Base-by-base conservation (phyloP, 2,888 invertebrate genomes). In the Papilio elwesi region DNA sequence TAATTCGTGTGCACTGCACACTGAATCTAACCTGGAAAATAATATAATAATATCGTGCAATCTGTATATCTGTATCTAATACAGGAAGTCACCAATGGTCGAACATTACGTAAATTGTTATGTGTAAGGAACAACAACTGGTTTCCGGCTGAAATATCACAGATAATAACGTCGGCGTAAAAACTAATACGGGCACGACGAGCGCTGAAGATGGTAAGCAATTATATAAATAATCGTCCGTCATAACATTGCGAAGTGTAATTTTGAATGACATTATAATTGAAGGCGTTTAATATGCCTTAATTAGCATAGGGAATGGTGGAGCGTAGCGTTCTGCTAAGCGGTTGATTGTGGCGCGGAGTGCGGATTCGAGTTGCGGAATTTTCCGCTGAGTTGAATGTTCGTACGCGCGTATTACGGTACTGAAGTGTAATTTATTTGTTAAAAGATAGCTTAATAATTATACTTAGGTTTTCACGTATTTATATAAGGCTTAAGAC, bases 201-300 rank as follows among this genome's bases (percentile, higher is more conserved):
- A 47, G 48, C 43, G 11, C 16, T 47, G 36, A 26, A 13, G 62
- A 49, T 26, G 26, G 36, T 38, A 49, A 55, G 64, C 64, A 64
- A 70, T 71, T 65, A 48, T 57, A 16, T 57, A 62, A 59, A 59
- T 71, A 59, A 71, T 57, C 51, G 66, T 1, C 38, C 11, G 43
- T 66, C 49, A 13, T 65, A 51, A 48, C 59, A 51, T 43, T 57
- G 66, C 16, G 11, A 15, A 43, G 59, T n/a, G 59, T 71, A 71
- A 71, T 71, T 71, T 59, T 26, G 66, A 71, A 71, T 16, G 57
- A 57, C 66, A 16, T 59, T 59, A 38, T 66, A 66, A 66, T 71
- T 66, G 66, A 16, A 48, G 51, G 65, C 16, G 38, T 71, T 71
- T 57, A 66, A 71, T 66, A 59, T 12, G 51, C 57, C 13, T 48